These are phyloP conservation scores for Tipula helvola DNA, from an alignment of 2,888 invertebrate genomes.

Conservation along the genomic window DNA sequence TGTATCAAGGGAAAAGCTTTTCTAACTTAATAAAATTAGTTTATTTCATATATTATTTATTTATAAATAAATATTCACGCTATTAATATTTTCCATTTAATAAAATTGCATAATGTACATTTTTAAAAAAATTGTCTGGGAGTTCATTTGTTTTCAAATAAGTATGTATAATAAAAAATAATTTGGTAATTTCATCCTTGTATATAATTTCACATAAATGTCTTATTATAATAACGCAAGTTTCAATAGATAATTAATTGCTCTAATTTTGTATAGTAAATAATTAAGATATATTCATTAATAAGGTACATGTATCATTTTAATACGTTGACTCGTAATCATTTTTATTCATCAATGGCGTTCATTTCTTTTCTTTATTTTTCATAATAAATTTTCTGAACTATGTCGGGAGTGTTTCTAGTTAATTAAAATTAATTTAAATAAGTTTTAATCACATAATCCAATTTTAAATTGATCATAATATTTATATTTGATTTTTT, in stretches of 20 bases:
- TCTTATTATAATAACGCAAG: background rate
- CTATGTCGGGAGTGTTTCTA: background rate
- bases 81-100: background rate
- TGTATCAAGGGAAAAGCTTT: background rate
- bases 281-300: background rate
- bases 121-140: background rate
- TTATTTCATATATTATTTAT: background rate
- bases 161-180: background rate
- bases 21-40: background rate
- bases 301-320: background rate
- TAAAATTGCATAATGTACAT: background rate
- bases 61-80: background rate
- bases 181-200: background rate
- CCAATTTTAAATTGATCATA: background rate
- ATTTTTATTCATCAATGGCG: background rate
- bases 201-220: background rate
- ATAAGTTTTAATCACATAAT: background rate
- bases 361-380: background rate
- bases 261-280: background rate
- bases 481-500: background rate
- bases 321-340: conserved; percentile 9
- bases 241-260: background rate
- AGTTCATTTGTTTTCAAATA: background rate
- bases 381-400: background rate
- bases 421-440: background rate